Conservation (phyloP, 2,113 vertebrate genomes). For the Sylvilagus bachmani region DNA sequence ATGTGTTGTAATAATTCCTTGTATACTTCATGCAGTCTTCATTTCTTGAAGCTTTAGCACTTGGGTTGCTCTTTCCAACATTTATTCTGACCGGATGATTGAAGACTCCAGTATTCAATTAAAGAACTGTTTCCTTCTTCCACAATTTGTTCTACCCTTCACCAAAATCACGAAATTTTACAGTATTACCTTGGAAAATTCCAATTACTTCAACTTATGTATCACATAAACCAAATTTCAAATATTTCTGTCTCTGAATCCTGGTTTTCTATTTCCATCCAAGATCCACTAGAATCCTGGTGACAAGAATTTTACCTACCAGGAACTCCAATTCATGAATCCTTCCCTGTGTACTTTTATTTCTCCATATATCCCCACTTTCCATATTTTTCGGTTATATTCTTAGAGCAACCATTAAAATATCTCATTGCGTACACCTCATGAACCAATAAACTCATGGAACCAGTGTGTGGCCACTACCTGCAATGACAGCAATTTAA, state of each 20-base stretch:
- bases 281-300: background rate
- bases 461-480: too few species aligned
- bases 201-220: background rate
- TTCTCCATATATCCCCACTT: background rate
- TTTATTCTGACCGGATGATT: background rate
- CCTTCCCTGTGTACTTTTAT: background rate
- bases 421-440: background rate
- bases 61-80: background rate
- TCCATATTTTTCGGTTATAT: background rate
- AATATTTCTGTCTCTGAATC: background rate
- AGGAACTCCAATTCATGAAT: background rate
- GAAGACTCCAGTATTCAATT: background rate
- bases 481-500: too few species aligned
- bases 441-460: constrained; percentile 9
- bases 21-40: too few species aligned
- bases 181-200: background rate
- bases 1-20: background rate
- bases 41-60: background rate
- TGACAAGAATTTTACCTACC: background rate
- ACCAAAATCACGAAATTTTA: background rate
- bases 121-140: background rate
- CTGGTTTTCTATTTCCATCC: background rate
- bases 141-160: background rate
- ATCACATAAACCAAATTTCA: background rate
- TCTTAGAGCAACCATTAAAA: background rate